Evolutionary conservation across 2,888 invertebrate genomes (phyloP).

Genomic region (Phengaris arion): DNA sequence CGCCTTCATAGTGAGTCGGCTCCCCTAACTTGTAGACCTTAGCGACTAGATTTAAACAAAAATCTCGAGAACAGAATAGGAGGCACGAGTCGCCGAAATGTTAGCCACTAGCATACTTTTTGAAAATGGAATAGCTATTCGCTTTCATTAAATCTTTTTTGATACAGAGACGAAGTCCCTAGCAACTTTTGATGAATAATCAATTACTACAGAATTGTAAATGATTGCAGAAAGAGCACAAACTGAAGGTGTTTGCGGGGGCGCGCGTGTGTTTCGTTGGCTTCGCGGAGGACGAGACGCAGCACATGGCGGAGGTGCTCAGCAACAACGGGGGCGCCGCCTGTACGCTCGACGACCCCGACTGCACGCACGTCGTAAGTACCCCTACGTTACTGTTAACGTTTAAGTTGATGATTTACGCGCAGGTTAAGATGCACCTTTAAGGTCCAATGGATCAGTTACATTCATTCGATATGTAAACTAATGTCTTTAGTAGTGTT

Average conservation of each 20-base stretch:
- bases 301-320: slow-evolving; percentile 94
- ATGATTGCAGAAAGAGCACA: slow-evolving; percentile 81
- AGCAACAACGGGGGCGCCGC: slow-evolving; percentile 91
- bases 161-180: too few relatives aligned
- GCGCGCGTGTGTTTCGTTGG: slow-evolving; percentile 93
- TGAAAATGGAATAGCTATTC: too few relatives aligned
- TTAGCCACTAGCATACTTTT: too few relatives aligned
- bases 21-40: background rate
- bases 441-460: background rate
- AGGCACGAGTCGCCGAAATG: too few relatives aligned
- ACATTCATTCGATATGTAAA: background rate
- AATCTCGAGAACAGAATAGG: background rate
- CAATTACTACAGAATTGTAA: slow-evolving; percentile 20
- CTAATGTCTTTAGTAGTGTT: background rate
- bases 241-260: slow-evolving; percentile 92
- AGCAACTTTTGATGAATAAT: background rate
- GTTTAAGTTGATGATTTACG: background rate
- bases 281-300: slow-evolving; percentile 92
- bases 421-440: background rate
- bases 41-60: background rate
- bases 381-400: slow-evolving; percentile 22
- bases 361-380: slow-evolving; percentile 96
- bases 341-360: slow-evolving; percentile 87
- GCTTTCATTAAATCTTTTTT: too few relatives aligned
- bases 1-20: slow-evolving; percentile 46